A percentile compares a stretch with the other conserved stretches of the same genome.
These are phyloP conservation scores for Drosophila auraria DNA, from an alignment of 1,140 invertebrate species.

Conservation along the genomic window DNA sequence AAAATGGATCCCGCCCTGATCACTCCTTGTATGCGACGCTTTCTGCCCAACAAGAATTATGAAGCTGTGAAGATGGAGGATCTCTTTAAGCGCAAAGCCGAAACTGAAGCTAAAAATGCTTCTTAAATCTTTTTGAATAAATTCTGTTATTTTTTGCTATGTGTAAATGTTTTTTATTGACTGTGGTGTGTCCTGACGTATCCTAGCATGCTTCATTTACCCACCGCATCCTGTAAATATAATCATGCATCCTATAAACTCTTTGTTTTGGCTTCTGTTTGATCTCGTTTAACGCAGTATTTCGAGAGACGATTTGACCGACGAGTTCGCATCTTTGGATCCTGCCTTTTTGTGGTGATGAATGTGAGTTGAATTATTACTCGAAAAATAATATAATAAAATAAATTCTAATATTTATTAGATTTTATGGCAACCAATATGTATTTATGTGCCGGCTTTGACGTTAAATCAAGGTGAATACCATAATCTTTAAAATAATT, in stretches of 20 bases:
- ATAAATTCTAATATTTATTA: constrained; percentile 19
- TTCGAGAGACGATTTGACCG: constrained; percentile 91
- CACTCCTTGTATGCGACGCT: constrained; percentile 71
- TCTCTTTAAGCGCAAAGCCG: constrained; percentile 48
- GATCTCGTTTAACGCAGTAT: constrained; percentile 87
- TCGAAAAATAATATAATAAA: too few relatives aligned
- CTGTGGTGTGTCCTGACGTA: background rate
- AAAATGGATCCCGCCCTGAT: constrained; percentile 69
- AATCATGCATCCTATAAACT: constrained; percentile 18
- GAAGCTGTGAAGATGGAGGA: constrained; percentile 54
- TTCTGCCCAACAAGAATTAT: constrained; percentile 64
- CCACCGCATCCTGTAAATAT: constrained; percentile 42
- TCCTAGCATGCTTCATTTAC: constrained; percentile 2
- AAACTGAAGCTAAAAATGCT: background rate
- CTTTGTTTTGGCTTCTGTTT: constrained; percentile 24
- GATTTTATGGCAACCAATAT: constrained; percentile 89
- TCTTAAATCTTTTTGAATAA: constrained; percentile 15
- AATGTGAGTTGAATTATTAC: constrained; percentile 86
- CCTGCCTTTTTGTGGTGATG: constrained; percentile 89
- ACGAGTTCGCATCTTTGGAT: constrained; percentile 90
- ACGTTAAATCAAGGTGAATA: constrained; percentile 90
- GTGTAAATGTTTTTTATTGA: constrained; percentile 34
- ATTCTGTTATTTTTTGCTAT: background rate
- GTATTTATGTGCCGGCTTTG: constrained; percentile 93
- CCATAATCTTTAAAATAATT: too few relatives aligned